Percentiles rank a stretch among this genome's conserved stretches.
Conservation (phyloP, 2,888 invertebrate genomes). For the Clanis bilineata region DNA sequence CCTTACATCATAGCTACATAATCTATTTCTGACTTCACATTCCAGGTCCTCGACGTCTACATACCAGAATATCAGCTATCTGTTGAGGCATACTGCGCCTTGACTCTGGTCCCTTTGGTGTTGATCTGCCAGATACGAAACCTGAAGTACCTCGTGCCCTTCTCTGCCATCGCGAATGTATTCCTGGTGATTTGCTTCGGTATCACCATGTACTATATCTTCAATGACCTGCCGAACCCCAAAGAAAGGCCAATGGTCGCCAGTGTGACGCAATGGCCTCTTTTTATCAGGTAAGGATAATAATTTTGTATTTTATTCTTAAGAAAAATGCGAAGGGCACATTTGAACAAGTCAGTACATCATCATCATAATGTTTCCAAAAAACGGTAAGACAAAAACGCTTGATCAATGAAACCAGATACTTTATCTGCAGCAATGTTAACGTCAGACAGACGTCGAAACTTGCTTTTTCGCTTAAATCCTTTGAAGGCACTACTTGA, state of each 20-base stretch:
- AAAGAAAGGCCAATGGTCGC: slow-evolving; percentile 74
- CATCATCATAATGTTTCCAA: no score
- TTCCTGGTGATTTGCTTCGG: slow-evolving; percentile 89
- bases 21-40: neutral
- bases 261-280: slow-evolving; percentile 84
- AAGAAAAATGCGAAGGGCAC: no score
- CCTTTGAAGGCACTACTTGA: no score
- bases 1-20: no score
- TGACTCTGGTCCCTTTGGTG: slow-evolving; percentile 86
- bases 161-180: slow-evolving; percentile 93
- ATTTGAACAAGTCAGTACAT: no score
- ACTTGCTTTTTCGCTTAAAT: no score
- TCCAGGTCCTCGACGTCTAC: slow-evolving; percentile 78
- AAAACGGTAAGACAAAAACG: no score
- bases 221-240: slow-evolving; percentile 74
- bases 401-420: no score
- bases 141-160: slow-evolving; percentile 92
- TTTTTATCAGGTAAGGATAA: slow-evolving; percentile 87
- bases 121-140: slow-evolving; percentile 88
- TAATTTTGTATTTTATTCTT: neutral
- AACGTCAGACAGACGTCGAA: no score
- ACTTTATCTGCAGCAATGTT: no score
- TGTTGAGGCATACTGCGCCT: slow-evolving; percentile 84
- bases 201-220: slow-evolving; percentile 92
- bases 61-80: slow-evolving; percentile 72